phyloP scores from a whole-genome alignment of 2,113 vertebrate genomes.

The Speoplatyrhinus poulsoni region DNA sequence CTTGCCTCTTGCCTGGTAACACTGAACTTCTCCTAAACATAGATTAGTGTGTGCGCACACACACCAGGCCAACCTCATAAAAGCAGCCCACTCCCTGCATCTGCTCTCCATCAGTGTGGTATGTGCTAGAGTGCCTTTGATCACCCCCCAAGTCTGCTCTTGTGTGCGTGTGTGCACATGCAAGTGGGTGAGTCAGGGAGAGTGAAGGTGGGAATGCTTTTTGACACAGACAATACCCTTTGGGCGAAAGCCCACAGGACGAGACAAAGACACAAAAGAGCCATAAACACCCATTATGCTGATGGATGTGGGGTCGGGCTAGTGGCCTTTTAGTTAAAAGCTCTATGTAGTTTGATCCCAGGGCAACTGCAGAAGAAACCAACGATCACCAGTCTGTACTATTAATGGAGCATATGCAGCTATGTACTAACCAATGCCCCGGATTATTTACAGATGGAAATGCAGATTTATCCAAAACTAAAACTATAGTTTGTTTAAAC shows the following conservation, averaged over 20 bases:
- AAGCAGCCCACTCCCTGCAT: slow-evolving; percentile 72
- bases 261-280: slow-evolving; percentile 60
- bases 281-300: slow-evolving; percentile 66
- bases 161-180: slow-evolving; percentile 3
- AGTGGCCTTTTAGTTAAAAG: slow-evolving; percentile 36
- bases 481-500: not conserved
- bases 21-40: slow-evolving; percentile 58
- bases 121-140: slow-evolving; percentile 76
- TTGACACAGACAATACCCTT: slow-evolving; percentile 58
- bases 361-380: slow-evolving; percentile 39
- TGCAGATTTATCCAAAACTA: slow-evolving; percentile 9
- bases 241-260: slow-evolving; percentile 55
- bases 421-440: slow-evolving; percentile 39
- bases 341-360: slow-evolving; percentile 42
- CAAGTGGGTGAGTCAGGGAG: slow-evolving; percentile 38
- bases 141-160: slow-evolving; percentile 42
- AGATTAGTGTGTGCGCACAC: slow-evolving; percentile 40
- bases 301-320: slow-evolving; percentile 40
- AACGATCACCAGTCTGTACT: slow-evolving; percentile 38
- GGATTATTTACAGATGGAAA: slow-evolving; percentile 29
- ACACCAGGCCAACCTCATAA: slow-evolving; percentile 58
- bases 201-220: slow-evolving; percentile 55
- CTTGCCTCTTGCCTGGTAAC: slow-evolving; percentile 54
- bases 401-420: slow-evolving; percentile 49
- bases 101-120: slow-evolving; percentile 79